These are phyloP conservation scores for Sciaenops ocellatus DNA, from an alignment of 2,797 vertebrate genomes.

Conservation along the genomic window DNA sequence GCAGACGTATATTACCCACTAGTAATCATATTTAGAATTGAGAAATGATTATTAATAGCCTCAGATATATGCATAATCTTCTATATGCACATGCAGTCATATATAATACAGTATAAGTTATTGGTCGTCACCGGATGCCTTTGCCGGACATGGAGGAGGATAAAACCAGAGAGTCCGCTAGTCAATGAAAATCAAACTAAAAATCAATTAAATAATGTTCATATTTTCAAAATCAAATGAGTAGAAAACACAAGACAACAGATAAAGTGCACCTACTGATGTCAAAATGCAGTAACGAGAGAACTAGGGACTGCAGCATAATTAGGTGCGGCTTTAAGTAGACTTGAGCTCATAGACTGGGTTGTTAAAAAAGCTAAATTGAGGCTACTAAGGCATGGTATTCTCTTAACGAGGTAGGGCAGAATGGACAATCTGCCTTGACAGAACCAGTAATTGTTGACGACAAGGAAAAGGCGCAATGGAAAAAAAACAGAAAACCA, in stretches of 20 bases:
- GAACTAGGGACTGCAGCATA: constrained; percentile 4
- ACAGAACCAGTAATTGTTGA: constrained; percentile 63
- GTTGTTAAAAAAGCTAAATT: constrained; percentile 40
- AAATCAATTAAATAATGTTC: constrained; percentile 18
- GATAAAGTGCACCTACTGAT: neutral
- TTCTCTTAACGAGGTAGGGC: constrained; percentile 42
- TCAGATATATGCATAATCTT: neutral
- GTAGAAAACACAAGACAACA: neutral
- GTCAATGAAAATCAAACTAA: neutral
- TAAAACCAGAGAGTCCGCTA: neutral
- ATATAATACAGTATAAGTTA: neutral
- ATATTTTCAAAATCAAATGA: constrained; percentile 1
- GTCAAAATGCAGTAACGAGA: constrained; percentile 20
- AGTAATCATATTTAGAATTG: constrained; percentile 1
- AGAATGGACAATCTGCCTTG: constrained; percentile 57
- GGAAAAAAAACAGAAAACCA: constrained; percentile 65
- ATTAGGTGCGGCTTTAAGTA: constrained; percentile 29
- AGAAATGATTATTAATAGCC: neutral
- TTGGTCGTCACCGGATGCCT: neutral
- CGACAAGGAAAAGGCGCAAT: constrained; percentile 45
- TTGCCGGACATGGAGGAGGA: neutral
- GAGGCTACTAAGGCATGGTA: constrained; percentile 25
- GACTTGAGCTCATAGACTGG: constrained; percentile 6
- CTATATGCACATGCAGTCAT: neutral
- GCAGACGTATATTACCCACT: neutral